Percentiles rank a stretch among this genome's conserved stretches.
These are phyloP conservation scores for Cheirogaleus major DNA, from an alignment of 2,797 vertebrate genomes.

Conservation along the genomic window DNA sequence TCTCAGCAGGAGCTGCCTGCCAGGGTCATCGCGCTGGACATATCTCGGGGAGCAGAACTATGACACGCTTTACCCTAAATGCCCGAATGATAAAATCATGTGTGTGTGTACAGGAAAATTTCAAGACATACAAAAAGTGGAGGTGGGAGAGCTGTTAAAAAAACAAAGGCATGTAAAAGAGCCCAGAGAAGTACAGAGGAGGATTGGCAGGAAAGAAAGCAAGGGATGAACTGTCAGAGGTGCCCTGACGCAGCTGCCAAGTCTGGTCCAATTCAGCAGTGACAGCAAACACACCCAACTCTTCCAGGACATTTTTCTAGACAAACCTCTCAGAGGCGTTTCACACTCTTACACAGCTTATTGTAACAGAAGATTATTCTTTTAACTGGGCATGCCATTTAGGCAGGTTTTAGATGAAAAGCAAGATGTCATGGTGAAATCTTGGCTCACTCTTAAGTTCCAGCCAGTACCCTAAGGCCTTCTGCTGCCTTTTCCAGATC, in stretches of 20 bases:
- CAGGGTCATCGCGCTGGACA: background rate
- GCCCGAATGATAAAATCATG: background rate
- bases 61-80: background rate
- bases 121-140: background rate
- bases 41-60: background rate
- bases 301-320: background rate
- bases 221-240: background rate
- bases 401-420: background rate
- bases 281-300: background rate
- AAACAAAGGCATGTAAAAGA: background rate
- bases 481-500: background rate
- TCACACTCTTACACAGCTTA: background rate
- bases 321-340: background rate
- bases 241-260: background rate
- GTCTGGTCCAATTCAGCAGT: background rate
- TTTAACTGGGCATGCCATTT: background rate
- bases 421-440: background rate
- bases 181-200: background rate
- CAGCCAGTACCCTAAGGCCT: background rate
- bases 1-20: background rate
- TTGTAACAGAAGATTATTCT: background rate
- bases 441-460: background rate
- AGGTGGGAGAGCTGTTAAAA: background rate
- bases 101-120: background rate
- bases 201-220: background rate